Evolutionary conservation across 2,113 vertebrate genomes (phyloP).

Genomic region (Cyanoramphus novaezelandiae): DNA sequence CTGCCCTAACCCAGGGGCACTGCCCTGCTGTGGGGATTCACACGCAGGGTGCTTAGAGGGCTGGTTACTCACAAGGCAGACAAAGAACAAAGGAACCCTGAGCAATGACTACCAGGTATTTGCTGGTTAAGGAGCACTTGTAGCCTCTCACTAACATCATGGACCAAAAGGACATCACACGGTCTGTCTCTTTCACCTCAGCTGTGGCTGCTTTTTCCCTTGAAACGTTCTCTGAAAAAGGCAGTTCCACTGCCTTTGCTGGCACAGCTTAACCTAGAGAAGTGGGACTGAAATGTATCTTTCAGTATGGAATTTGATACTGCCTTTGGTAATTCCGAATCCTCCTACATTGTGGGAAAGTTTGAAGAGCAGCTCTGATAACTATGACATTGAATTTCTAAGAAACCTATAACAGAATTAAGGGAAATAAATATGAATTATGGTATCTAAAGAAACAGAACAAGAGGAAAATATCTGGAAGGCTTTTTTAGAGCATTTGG

Average conservation of each 20-base stretch:
- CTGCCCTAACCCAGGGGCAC: not conserved
- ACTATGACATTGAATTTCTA: not conserved
- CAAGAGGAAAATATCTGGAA: not conserved
- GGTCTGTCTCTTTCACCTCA: not conserved
- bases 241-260: not conserved
- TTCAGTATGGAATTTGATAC: not conserved
- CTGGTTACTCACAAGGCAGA: not conserved
- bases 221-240: not conserved
- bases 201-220: accelerated
- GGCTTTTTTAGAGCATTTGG: not conserved
- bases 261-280: not conserved
- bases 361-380: not conserved
- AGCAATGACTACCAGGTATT: not conserved
- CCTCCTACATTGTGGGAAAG: not conserved
- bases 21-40: not conserved
- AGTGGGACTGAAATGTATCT: not conserved
- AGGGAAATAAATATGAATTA: not conserved
- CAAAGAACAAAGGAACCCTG: not conserved
- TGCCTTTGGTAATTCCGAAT: not conserved
- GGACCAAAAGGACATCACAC: not conserved
- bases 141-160: not conserved
- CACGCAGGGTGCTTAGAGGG: not conserved
- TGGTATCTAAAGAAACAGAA: not conserved
- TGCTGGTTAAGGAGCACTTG: not conserved
- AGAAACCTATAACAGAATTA: not conserved